These are phyloP conservation scores for Theristicus caerulescens DNA, from an alignment of 2,113 vertebrate species.

Conservation along the genomic window DNA sequence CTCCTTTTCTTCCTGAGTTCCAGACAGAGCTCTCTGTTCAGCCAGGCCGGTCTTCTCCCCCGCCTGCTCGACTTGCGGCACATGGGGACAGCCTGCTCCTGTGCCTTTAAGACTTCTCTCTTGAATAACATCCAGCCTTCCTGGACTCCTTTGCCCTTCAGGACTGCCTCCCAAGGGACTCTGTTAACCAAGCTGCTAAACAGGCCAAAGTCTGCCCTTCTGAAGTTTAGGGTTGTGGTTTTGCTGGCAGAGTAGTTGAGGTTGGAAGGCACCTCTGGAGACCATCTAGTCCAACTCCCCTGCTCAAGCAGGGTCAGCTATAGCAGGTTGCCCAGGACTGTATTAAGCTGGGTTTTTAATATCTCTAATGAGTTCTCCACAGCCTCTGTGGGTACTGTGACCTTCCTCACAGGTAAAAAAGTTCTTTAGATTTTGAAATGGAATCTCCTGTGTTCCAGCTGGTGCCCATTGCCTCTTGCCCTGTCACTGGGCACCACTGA, in stretches of 20 bases:
- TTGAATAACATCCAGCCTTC: too few species aligned
- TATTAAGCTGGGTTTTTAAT: not conserved
- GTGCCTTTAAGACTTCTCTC: too few species aligned
- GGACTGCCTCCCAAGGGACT: too few species aligned
- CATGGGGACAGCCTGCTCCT: too few species aligned
- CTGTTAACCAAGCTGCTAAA: too few species aligned
- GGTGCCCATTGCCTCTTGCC: not conserved
- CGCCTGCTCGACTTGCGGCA: too few species aligned
- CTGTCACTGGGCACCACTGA: not conserved
- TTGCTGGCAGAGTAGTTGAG: not conserved
- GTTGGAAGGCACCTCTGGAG: not conserved
- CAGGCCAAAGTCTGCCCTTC: too few species aligned
- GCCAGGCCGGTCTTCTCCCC: too few species aligned
- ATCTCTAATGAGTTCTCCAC: not conserved
- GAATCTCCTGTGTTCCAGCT: not conserved
- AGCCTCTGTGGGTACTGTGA: not conserved
- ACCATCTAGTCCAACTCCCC: not conserved
- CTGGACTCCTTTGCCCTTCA: too few species aligned
- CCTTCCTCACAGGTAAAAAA: not conserved
- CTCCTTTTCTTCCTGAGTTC: too few species aligned
- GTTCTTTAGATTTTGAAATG: not conserved
- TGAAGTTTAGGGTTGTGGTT: too few species aligned
- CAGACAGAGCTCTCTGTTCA: too few species aligned
- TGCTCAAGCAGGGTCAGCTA: not conserved
- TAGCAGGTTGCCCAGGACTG: not conserved